A percentile compares a stretch with the other conserved stretches of the same genome.
Evolutionary conservation across 2,113 vertebrate species (phyloP).

Genomic region (Grallaria varia): DNA sequence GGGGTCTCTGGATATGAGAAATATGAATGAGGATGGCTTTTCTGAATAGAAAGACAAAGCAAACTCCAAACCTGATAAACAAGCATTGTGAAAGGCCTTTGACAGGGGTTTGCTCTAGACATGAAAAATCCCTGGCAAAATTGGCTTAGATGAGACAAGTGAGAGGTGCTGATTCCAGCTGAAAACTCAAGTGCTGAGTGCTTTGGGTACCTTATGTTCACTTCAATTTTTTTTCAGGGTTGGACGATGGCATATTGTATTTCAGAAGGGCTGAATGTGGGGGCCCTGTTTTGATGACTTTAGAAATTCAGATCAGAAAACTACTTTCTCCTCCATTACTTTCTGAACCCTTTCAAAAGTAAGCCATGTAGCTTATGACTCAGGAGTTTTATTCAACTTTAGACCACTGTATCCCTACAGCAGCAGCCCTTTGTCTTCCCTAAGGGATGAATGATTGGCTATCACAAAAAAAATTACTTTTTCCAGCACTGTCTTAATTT

Average conservation of each 20-base stretch:
- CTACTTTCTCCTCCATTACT: background rate
- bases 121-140: background rate
- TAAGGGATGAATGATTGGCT: background rate
- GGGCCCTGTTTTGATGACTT: background rate
- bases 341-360: background rate
- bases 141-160: background rate
- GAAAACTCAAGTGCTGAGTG: background rate
- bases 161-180: background rate
- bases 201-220: background rate
- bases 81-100: background rate
- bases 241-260: background rate
- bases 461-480: background rate
- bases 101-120: background rate
- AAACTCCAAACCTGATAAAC: background rate
- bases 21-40: background rate
- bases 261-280: background rate
- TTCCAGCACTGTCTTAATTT: slow-evolving; percentile 4
- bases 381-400: background rate
- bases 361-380: background rate
- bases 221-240: background rate
- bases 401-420: background rate
- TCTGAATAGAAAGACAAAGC: background rate
- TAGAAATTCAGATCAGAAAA: background rate
- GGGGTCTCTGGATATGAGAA: background rate
- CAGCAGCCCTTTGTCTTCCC: background rate